Conservation (phyloP, 2,797 vertebrate species). For the Streptopelia turtur region DNA sequence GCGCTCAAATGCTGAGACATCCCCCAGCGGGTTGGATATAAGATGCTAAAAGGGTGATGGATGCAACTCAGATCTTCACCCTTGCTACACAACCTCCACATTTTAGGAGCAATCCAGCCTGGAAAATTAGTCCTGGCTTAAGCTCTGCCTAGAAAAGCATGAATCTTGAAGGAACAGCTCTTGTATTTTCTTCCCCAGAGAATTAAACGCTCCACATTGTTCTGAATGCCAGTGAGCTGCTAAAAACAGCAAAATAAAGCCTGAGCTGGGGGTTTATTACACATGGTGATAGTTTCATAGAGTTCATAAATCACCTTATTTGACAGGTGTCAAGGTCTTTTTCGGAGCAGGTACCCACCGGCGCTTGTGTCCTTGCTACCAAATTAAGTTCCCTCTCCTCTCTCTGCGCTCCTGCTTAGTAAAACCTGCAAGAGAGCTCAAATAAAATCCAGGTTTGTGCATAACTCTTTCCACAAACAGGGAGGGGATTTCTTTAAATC, state of each 20-base stretch:
- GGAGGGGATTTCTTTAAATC: not conserved
- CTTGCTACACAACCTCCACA: not conserved
- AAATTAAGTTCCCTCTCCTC: constrained; percentile 12
- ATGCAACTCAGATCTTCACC: not conserved
- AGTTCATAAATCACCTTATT: constrained; percentile 57
- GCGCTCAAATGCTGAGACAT: not conserved
- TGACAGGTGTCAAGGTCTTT: constrained; percentile 36
- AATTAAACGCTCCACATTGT: not conserved
- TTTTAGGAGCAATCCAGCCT: not conserved
- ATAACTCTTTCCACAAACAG: not conserved
- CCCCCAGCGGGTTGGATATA: not conserved
- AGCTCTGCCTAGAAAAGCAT: not conserved
- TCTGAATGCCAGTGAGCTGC: not conserved
- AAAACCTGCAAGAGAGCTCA: not conserved
- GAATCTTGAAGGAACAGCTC: not conserved
- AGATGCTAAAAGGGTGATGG: not conserved
- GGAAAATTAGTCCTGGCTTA: not conserved
- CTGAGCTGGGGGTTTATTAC: constrained; percentile 35
- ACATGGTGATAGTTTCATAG: constrained; percentile 10
- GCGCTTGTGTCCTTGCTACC: constrained; percentile 14
- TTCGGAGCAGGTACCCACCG: not conserved
- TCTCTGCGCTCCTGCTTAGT: not conserved
- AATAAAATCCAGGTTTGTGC: not conserved
- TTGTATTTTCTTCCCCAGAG: not conserved
- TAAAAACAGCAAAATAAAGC: constrained; percentile 37